Conservation (phyloP, 2,797 vertebrate species). For the Odontamblyopus lacepedii region DNA sequence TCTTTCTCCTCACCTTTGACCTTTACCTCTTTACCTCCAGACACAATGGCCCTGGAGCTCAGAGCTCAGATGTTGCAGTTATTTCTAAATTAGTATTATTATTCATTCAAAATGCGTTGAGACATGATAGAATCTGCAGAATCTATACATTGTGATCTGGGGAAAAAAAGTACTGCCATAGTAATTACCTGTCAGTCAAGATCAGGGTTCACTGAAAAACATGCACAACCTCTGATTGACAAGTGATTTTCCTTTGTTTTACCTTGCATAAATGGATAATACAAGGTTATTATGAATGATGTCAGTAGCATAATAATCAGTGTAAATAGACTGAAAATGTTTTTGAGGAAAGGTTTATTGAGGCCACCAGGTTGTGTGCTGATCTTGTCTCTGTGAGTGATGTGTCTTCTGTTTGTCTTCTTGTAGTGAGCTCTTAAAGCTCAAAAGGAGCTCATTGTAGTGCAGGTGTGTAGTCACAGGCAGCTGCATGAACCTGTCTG, state of each 20-base stretch:
- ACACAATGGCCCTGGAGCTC: conserved; percentile 80
- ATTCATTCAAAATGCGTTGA: too few relatives aligned
- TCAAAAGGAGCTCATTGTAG: conserved; percentile 81
- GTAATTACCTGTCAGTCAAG: neutral
- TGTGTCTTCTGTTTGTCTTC: conserved; percentile 83
- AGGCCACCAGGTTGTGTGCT: conserved; percentile 74
- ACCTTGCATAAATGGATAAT: neutral
- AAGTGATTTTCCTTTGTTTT: neutral
- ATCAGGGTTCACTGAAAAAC: neutral
- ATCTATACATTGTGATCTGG: neutral
- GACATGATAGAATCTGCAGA: too few relatives aligned
- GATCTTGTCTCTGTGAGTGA: conserved; percentile 81
- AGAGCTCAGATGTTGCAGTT: conserved; percentile 47
- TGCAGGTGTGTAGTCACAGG: conserved; percentile 82
- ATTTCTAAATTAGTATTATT: neutral
- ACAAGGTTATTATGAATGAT: neutral
- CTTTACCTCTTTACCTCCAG: conserved; percentile 73
- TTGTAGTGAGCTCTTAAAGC: conserved; percentile 84
- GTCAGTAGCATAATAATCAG: neutral
- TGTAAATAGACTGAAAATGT: neutral
- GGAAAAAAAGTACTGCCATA: neutral
- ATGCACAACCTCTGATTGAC: neutral
- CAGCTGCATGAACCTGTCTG: conserved; percentile 75
- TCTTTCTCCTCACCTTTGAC: conserved; percentile 40
- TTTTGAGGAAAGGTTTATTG: neutral